phyloP scores from a whole-genome alignment of 1,140 invertebrate genomes.

The Maconellicoccus hirsutus region DNA sequence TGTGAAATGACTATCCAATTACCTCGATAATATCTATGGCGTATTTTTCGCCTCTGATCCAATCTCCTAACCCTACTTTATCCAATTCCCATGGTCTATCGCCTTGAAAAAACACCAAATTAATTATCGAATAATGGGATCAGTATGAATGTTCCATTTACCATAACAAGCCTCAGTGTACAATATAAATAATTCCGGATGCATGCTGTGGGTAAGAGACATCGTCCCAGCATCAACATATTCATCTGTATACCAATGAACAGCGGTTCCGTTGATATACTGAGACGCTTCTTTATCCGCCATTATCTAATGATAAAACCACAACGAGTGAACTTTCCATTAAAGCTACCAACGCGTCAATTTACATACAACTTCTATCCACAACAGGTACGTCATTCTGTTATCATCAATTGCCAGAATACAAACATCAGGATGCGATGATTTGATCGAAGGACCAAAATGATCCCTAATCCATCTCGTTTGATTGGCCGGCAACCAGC shows the following conservation, averaged over 20 bases:
- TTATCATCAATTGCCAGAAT: conserved; percentile 64
- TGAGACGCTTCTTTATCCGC: conserved; percentile 41
- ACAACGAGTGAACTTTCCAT: background rate
- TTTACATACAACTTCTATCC: conserved; percentile 44
- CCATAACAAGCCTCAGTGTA: conserved; percentile 64
- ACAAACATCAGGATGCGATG: conserved; percentile 43
- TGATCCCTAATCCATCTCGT: conserved; percentile 50
- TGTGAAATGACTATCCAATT: conserved; percentile 23
- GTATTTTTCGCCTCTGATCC: conserved; percentile 58
- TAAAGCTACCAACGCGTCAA: background rate
- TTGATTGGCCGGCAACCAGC: conserved; percentile 50
- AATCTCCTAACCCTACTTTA: conserved; percentile 55
- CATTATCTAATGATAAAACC: conserved; percentile 37
- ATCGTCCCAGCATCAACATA: conserved; percentile 41
- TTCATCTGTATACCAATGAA: conserved; percentile 67
- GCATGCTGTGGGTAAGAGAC: conserved; percentile 43
- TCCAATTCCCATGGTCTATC: conserved; percentile 36
- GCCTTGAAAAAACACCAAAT: conserved; percentile 25
- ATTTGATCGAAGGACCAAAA: conserved; percentile 52
- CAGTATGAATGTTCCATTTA: conserved; percentile 27
- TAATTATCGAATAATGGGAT: too few species aligned
- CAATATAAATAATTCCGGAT: conserved; percentile 60
- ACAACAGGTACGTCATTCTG: conserved; percentile 47
- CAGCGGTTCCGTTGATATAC: conserved; percentile 64
- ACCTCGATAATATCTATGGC: conserved; percentile 55